Base-by-base conservation (phyloP, 2,888 invertebrate species). In the Drosophila villosipedis region DNA sequence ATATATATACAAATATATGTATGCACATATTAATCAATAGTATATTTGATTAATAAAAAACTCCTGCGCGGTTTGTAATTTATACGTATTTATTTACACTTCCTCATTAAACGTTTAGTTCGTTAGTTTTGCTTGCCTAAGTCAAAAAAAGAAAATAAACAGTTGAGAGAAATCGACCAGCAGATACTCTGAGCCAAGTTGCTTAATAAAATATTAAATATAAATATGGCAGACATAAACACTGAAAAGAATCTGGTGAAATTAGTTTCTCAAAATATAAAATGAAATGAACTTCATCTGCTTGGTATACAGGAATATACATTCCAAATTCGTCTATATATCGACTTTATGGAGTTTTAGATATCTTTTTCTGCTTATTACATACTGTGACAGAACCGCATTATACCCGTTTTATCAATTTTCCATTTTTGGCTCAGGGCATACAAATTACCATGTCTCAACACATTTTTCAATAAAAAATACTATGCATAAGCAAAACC, bases 61-160 rank as follows among this genome's bases (percentile, higher is more conserved):
- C 14, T 30, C 14, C 31, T 28, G 25, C 10, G 55, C 7, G 9
- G 30, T n/a, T 4, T n/a, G 37, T 28, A 55, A 25, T 41, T 30
- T 52, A 4, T 25, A n/a, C 4, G 14, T 31, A 35, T 19, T 16
- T 30, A n/a, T 49, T 4, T 47, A 25, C n/a, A 25, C 35, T 12
- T 69, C n/a, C 12, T n/a, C 31, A 22, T 49, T 14, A 22, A n/a
- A 33, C 25, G 41, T 30, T 68, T 33, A 9, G 12, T n/a, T 39
- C 19, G 22, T 41, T 35, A 35, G 14, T 16, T 65, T 76, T 71
- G 47, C 49, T 22, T 41, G 49, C 25, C 30, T 62, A 58, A 76
- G 59, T n/a, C 52, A 58, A 22, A 61, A 61, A 16, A 9, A 53
- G 1, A 22, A 22, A 12, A 16, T 19, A 35, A 25, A 9, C 0